Percentiles rank a stretch among this genome's conserved stretches.
Conservation (phyloP, 2,888 invertebrate genomes). For the Cantharis rufa region DNA sequence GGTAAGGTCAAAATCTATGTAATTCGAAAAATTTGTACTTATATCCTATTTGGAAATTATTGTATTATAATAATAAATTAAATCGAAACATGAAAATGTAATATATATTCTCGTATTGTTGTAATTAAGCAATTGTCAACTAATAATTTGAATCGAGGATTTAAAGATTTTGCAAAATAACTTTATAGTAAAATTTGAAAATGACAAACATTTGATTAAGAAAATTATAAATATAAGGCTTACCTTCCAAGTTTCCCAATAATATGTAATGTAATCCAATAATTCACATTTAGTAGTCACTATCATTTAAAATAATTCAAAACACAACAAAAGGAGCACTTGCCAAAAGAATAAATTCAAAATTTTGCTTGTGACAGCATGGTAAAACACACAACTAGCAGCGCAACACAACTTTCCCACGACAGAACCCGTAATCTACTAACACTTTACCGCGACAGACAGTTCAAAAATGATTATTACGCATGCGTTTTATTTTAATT, state of each 20-base stretch:
- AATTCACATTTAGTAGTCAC: background rate
- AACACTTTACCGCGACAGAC: background rate
- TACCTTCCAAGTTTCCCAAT: background rate
- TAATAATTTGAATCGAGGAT: too few relatives aligned
- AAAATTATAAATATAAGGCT: background rate
- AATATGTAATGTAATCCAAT: background rate
- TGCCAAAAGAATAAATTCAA: background rate
- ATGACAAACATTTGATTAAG: background rate
- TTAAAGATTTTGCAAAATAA: background rate
- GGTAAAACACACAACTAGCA: slow-evolving; percentile 4
- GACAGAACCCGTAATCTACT: slow-evolving; percentile 9
- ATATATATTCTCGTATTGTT: background rate
- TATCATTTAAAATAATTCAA: background rate
- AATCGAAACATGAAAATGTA: background rate
- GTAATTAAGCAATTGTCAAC: too few relatives aligned
- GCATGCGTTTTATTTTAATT: background rate
- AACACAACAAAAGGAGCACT: background rate
- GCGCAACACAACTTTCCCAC: slow-evolving; percentile 7
- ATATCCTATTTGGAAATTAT: background rate
- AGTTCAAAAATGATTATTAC: slow-evolving; percentile 5
- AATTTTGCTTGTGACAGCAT: slow-evolving; percentile 7
- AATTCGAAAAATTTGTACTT: background rate
- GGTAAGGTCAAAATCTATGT: background rate
- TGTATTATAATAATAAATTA: too few relatives aligned
- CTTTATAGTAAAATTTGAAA: background rate